phyloP scores from a whole-genome alignment of 2,113 vertebrate genomes.

The Chunga burmeisteri region DNA sequence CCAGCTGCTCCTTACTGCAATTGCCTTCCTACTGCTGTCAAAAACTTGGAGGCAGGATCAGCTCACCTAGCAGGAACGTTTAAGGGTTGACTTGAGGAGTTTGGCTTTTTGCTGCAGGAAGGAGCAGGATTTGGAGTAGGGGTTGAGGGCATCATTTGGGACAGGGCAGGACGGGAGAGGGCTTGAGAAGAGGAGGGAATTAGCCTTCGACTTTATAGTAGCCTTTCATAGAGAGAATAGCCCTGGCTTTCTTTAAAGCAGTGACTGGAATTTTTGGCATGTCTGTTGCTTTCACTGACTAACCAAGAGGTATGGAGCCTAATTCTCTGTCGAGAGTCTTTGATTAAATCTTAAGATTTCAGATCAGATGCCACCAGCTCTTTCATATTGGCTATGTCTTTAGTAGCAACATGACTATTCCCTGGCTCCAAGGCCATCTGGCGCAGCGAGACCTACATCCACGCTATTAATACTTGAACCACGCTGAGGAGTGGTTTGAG shows the following conservation, averaged over 20 bases:
- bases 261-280: background rate
- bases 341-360: background rate
- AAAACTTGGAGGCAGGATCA: background rate
- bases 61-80: background rate
- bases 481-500: background rate
- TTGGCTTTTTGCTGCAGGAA: background rate
- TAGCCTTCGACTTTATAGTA: background rate
- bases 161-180: no score
- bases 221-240: background rate
- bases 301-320: background rate
- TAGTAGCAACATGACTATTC: background rate
- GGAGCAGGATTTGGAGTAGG: background rate
- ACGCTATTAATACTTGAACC: background rate
- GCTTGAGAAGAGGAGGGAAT: background rate
- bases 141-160: background rate
- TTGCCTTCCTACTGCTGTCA: background rate
- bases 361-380: background rate
- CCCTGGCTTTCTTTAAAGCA: background rate
- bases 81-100: background rate
- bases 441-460: background rate
- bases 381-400: background rate
- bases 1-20: background rate
- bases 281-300: background rate
- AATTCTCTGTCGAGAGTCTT: background rate
- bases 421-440: background rate